Evolutionary conservation across 2,113 vertebrate genomes (phyloP).

Genomic region (Sebastes schlegelii): DNA sequence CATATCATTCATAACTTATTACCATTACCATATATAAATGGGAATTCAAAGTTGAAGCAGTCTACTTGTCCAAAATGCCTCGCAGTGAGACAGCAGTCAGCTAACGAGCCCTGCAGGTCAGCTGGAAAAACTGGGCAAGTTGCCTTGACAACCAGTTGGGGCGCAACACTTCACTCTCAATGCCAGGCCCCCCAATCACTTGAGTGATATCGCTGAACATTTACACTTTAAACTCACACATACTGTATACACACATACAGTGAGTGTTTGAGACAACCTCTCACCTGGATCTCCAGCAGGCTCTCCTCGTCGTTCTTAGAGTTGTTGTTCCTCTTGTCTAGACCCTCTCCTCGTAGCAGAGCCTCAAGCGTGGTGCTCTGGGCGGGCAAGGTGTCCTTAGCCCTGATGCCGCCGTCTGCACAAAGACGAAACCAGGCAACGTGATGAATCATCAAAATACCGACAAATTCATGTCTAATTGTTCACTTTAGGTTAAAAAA

Average conservation of each 20-base stretch:
- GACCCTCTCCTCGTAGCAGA: slow-evolving; percentile 91
- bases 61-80: slow-evolving; percentile 30
- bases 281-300: slow-evolving; percentile 95
- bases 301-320: slow-evolving; percentile 92
- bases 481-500: background rate
- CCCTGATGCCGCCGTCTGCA: slow-evolving; percentile 76
- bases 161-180: slow-evolving; percentile 26
- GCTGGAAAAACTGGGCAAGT: slow-evolving; percentile 57
- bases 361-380: slow-evolving; percentile 95
- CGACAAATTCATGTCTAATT: background rate
- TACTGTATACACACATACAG: background rate
- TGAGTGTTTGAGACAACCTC: background rate
- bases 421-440: slow-evolving; percentile 13
- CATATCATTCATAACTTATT: background rate
- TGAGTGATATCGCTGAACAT: slow-evolving; percentile 29
- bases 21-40: background rate
- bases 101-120: slow-evolving; percentile 59
- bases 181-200: slow-evolving; percentile 15
- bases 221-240: slow-evolving; percentile 21
- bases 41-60: slow-evolving; percentile 1
- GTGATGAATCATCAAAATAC: slow-evolving; percentile 11
- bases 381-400: slow-evolving; percentile 87
- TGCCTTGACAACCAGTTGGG: slow-evolving; percentile 56
- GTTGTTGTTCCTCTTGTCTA: slow-evolving; percentile 90
- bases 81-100: slow-evolving; percentile 34